Percentiles rank a stretch among this genome's conserved stretches.
Conservation (phyloP, 2,113 vertebrate species). For the Nematolebias whitei region DNA sequence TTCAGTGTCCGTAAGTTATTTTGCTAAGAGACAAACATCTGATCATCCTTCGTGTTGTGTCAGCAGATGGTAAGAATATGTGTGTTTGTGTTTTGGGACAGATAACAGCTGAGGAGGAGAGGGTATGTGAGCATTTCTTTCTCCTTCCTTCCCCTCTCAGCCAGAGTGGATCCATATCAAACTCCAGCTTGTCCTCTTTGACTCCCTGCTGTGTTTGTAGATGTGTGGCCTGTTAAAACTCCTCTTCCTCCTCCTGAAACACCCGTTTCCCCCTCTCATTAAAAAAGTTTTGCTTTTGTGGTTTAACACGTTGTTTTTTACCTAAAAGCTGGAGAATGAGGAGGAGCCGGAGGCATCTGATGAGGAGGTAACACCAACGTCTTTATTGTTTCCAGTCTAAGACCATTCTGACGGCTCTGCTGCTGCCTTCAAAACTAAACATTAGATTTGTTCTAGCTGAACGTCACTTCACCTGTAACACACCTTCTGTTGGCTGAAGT, state of each 20-base stretch:
- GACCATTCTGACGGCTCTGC: too few species aligned
- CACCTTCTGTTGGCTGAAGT: too few species aligned
- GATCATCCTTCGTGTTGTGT: too few species aligned
- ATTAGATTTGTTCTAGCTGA: too few species aligned
- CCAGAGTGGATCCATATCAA: too few species aligned
- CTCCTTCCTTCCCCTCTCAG: neutral
- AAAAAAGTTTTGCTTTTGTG: neutral
- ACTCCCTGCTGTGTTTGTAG: too few species aligned
- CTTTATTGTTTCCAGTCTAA: too few species aligned
- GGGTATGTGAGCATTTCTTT: constrained; percentile 64
- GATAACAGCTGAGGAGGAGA: constrained; percentile 78
- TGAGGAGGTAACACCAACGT: constrained; percentile 69
- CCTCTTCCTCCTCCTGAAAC: neutral
- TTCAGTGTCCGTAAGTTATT: too few species aligned
- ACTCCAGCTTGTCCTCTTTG: too few species aligned
- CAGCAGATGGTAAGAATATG: neutral
- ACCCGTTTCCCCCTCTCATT: constrained; percentile 5
- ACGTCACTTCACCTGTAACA: too few species aligned
- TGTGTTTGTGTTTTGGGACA: constrained; percentile 53
- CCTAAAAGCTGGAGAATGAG: constrained; percentile 74
- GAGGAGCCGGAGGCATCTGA: constrained; percentile 76
- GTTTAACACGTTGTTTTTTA: constrained; percentile 13
- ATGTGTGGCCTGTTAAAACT: constrained; percentile 17
- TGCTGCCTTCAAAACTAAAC: too few species aligned
- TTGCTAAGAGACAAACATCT: too few species aligned